Percentiles rank a stretch among this genome's conserved stretches.
These are phyloP conservation scores for Elephantulus edwardii DNA, from an alignment of 2,113 vertebrate species.

Conservation along the genomic window DNA sequence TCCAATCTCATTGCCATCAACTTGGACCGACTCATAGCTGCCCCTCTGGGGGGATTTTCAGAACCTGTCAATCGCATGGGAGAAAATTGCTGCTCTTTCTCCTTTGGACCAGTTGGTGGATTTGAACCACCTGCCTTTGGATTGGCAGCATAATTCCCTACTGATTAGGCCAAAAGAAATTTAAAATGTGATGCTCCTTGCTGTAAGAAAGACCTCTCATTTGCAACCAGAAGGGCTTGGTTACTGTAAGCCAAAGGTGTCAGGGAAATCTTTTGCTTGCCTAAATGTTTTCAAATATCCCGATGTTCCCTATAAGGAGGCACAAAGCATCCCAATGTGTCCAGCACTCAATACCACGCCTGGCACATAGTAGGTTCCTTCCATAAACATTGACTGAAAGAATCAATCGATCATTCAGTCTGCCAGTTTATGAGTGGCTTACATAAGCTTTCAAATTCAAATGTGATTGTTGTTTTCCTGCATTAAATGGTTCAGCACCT, in stretches of 20 bases:
- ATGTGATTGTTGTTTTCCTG: neutral
- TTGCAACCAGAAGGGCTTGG: neutral
- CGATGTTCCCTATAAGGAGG: neutral
- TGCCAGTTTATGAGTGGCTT: neutral
- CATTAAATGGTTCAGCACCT: neutral
- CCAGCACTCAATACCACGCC: neutral
- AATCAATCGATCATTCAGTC: neutral
- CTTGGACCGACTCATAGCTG: too few species aligned
- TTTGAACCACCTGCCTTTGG: too few species aligned
- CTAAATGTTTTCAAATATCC: neutral
- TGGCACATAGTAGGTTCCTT: neutral
- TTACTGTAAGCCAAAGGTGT: neutral
- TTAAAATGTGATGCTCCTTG: neutral
- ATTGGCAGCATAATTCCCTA: too few species aligned
- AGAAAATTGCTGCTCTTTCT: too few species aligned
- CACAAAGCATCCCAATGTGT: neutral
- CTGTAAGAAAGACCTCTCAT: neutral
- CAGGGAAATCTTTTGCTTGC: neutral
- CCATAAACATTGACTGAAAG: neutral
- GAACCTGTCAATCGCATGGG: too few species aligned
- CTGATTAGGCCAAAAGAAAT: too few species aligned
- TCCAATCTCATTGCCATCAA: too few species aligned
- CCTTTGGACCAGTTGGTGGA: too few species aligned
- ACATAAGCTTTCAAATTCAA: conserved; percentile 17
- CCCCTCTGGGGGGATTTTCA: too few species aligned